Conservation (phyloP, 2,797 vertebrate genomes). For the Spatula versicolor region DNA sequence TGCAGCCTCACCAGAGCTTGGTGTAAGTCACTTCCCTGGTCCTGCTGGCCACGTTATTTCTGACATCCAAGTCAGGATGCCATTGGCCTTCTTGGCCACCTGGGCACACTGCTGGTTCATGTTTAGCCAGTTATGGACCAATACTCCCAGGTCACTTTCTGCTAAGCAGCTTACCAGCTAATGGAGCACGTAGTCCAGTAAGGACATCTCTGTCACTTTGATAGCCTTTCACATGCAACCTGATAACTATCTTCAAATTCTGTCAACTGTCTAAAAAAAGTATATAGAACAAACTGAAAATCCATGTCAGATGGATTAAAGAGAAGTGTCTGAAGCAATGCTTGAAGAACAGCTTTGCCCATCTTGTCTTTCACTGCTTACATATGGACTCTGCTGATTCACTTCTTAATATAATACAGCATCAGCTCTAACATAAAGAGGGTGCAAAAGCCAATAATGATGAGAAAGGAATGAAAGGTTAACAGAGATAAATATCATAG, state of each 20-base stretch:
- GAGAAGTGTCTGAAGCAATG: not conserved
- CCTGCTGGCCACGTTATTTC: too few relatives aligned
- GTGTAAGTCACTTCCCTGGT: too few relatives aligned
- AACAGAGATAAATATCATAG: not conserved
- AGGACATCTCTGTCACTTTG: too few relatives aligned
- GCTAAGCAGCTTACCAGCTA: too few relatives aligned
- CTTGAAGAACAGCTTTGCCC: not conserved
- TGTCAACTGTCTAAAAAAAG: not conserved
- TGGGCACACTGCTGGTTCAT: too few relatives aligned
- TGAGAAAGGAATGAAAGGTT: not conserved
- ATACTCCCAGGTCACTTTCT: too few relatives aligned
- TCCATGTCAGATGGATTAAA: not conserved
- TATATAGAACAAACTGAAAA: not conserved
- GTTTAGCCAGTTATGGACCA: too few relatives aligned
- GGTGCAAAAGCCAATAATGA: not conserved
- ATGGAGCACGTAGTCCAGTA: too few relatives aligned
- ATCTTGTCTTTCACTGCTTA: not conserved
- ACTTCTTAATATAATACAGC: not conserved
- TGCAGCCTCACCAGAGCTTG: too few relatives aligned
- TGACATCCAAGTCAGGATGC: too few relatives aligned
- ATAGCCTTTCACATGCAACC: too few relatives aligned
- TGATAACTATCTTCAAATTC: not conserved
- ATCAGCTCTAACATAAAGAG: not conserved
- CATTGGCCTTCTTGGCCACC: too few relatives aligned
- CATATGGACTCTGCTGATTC: not conserved